These are phyloP conservation scores for Girardinus metallicus DNA, from an alignment of 2,797 vertebrate genomes.

Conservation along the genomic window DNA sequence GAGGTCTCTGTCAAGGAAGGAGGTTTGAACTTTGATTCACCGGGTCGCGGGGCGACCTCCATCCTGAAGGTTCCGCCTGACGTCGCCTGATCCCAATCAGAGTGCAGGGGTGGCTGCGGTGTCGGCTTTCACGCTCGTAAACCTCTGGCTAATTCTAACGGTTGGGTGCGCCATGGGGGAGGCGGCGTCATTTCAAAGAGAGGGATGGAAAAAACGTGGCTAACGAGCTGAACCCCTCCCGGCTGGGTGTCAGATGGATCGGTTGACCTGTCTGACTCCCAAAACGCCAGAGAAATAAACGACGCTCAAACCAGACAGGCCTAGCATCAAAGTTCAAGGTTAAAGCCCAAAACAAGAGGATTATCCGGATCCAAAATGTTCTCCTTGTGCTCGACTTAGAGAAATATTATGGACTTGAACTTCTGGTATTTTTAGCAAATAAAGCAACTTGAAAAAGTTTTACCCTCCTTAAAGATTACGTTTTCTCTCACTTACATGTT, in stretches of 20 bases:
- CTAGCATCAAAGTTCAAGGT: slow-evolving; percentile 54
- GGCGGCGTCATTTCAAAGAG: slow-evolving; percentile 43
- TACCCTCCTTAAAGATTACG: too few species aligned
- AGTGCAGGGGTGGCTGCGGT: slow-evolving; percentile 5
- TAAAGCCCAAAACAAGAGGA: slow-evolving; percentile 36
- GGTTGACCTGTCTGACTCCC: slow-evolving; percentile 54
- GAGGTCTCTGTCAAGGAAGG: slow-evolving; percentile 10
- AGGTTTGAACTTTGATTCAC: slow-evolving; percentile 31
- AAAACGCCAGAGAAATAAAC: slow-evolving; percentile 9
- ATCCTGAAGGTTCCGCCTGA: slow-evolving; percentile 14
- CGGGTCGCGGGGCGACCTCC: slow-evolving; percentile 12
- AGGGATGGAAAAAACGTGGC: slow-evolving; percentile 17
- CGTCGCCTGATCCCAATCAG: slow-evolving; percentile 41
- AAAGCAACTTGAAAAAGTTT: too few species aligned
- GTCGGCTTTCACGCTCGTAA: slow-evolving; percentile 47
- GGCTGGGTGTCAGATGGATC: slow-evolving; percentile 50
- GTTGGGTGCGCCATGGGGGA: not conserved
- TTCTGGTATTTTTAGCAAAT: too few species aligned
- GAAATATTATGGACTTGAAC: too few species aligned
- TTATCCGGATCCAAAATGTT: not conserved
- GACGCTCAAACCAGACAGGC: slow-evolving; percentile 32
- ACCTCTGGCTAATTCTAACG: slow-evolving; percentile 45
- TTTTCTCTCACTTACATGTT: not conserved
- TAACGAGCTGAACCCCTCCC: slow-evolving; percentile 17
- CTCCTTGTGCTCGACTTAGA: not conserved